Percentiles rank a stretch among this genome's conserved stretches.
Evolutionary conservation across 2,888 invertebrate species (phyloP).

Genomic region (Pristionchus maxplancki): DNA sequence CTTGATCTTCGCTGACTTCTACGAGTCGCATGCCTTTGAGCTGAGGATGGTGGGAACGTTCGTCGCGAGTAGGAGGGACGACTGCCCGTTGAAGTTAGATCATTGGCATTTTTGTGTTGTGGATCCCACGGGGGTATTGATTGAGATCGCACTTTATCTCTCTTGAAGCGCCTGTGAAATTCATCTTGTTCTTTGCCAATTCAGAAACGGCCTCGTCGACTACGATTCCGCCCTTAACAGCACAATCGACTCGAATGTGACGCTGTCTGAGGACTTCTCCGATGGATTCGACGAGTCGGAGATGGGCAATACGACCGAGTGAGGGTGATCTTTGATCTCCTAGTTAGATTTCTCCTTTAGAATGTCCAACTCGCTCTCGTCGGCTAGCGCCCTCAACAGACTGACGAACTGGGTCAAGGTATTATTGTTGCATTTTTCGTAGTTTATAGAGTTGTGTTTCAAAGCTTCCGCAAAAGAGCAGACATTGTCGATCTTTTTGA

Average conservation of each 20-base stretch:
- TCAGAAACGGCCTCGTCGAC: background rate
- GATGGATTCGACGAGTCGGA: slow-evolving; percentile 21
- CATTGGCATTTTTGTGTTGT: background rate
- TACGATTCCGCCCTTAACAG: background rate
- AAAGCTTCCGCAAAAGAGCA: slow-evolving; percentile 54
- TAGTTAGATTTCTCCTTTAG: background rate
- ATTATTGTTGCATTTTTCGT: slow-evolving; percentile 60
- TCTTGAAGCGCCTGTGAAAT: background rate
- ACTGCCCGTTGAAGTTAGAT: slow-evolving; percentile 54
- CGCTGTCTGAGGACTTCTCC: slow-evolving; percentile 9
- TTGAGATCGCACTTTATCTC: background rate
- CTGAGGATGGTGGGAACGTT: slow-evolving; percentile 54
- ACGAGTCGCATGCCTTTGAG: slow-evolving; percentile 47
- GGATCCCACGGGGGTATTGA: background rate
- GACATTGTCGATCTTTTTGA: too few relatives aligned
- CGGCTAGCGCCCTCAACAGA: slow-evolving; percentile 10
- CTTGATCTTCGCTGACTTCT: slow-evolving; percentile 45
- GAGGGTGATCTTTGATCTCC: background rate
- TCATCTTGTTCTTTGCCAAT: background rate
- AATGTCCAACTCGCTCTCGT: slow-evolving; percentile 21
- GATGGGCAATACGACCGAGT: slow-evolving; percentile 22
- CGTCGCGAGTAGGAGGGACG: slow-evolving; percentile 53
- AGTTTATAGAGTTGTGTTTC: background rate
- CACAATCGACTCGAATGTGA: background rate
- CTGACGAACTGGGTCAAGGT: slow-evolving; percentile 45